A percentile compares a stretch with the other conserved stretches of the same genome.
phyloP scores from a whole-genome alignment of 2,888 invertebrate species.

The Drosophila cracens region DNA sequence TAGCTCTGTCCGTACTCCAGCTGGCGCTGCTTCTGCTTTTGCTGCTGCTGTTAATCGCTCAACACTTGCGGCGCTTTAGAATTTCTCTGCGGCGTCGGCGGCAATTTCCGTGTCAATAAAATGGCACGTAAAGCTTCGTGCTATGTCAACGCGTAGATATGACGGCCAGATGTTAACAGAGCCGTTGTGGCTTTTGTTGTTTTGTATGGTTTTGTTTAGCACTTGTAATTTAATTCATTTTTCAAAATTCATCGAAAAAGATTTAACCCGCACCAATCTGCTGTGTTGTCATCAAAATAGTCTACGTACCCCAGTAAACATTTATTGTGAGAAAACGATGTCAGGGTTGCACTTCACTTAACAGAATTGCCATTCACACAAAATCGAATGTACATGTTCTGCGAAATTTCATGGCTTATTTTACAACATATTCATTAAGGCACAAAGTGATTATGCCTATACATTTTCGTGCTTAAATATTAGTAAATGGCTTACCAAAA shows the following conservation, averaged over 20 bases:
- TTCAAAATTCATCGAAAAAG: slow-evolving; percentile 41
- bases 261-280: slow-evolving; percentile 62
- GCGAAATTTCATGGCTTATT: neutral
- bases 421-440: neutral
- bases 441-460: neutral
- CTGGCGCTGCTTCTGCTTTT: slow-evolving; percentile 34
- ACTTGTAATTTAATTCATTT: slow-evolving; percentile 71
- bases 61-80: slow-evolving; percentile 35
- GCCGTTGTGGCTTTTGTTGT: slow-evolving; percentile 30
- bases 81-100: slow-evolving; percentile 54
- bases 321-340: slow-evolving; percentile 1
- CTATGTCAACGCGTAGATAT: slow-evolving; percentile 22
- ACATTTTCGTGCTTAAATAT: neutral
- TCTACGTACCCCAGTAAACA: slow-evolving; percentile 66
- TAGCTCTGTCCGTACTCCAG: slow-evolving; percentile 45
- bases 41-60: slow-evolving; percentile 37
- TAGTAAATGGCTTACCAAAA: neutral
- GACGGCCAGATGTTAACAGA: slow-evolving; percentile 46
- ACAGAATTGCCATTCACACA: slow-evolving; percentile 43
- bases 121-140: slow-evolving; percentile 56
- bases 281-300: slow-evolving; percentile 73
- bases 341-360: slow-evolving; percentile 48
- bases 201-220: slow-evolving; percentile 31
- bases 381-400: slow-evolving; percentile 3
- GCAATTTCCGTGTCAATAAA: slow-evolving; percentile 30